These are phyloP conservation scores for Spheniscus mendiculus DNA, from an alignment of 2,113 vertebrate species.

Conservation along the genomic window DNA sequence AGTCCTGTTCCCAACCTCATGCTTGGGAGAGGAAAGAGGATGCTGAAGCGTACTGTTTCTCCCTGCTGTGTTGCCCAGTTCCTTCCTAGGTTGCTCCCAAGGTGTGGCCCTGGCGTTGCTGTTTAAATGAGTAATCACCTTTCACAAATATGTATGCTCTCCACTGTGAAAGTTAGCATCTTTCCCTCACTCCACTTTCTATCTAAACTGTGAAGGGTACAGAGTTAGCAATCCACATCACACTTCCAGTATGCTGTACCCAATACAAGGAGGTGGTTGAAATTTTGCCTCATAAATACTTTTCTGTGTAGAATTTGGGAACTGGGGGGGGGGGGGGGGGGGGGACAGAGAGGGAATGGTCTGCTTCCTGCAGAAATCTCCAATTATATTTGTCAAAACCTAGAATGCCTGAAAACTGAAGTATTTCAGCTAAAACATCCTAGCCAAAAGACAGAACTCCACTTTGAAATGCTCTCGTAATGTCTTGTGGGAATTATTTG, in stretches of 20 bases:
- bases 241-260: neutral
- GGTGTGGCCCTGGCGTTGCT: neutral
- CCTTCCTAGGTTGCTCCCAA: neutral
- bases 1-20: neutral
- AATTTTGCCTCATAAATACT: neutral
- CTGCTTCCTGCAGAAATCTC: neutral
- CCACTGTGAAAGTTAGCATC: neutral
- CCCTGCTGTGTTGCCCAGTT: neutral
- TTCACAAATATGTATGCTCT: neutral
- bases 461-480: neutral
- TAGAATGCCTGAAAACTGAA: neutral
- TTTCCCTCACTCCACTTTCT: neutral
- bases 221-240: neutral
- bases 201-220: neutral
- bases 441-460: neutral
- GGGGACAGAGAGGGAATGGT: neutral
- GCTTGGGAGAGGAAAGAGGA: neutral
- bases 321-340: no score
- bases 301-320: neutral
- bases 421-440: neutral
- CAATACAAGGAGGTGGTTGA: neutral
- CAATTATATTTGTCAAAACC: neutral
- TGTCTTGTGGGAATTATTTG: neutral
- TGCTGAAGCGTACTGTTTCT: neutral
- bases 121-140: neutral